Base-by-base conservation (phyloP, 1,140 invertebrate species). In the Diorhabda sublineata region DNA sequence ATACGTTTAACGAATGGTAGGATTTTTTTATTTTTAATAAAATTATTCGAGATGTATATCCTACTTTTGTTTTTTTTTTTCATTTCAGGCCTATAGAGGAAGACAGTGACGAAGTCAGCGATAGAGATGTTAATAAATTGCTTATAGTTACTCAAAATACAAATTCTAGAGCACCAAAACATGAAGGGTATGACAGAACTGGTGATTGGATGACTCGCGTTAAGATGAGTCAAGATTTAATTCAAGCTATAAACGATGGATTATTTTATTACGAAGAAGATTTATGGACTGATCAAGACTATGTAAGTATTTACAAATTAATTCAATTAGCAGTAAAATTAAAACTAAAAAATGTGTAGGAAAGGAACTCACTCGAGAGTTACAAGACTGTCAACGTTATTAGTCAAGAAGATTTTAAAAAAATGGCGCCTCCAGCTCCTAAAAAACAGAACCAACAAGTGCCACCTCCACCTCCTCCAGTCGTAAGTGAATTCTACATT, bases 181-280 rank as follows among this genome's bases (percentile, higher is more conserved):
- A 96, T 77, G 94, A 96, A 79, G 93, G 93, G 4, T 89, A 94
- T 78, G 93, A 96, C 84, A 87, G 94, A 57, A 94, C 93, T 42
- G 92, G 92, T 4, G 92, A 95, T 74, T 94, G 87, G 86, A 90
- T 86, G 56, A 91, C 91, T 0, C 84, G 93, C 67, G 92, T 92
- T 9, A 95, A 96, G 86, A 96, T 98, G 82, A 93, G 92, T 5
- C 92, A 97, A 82, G 96, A 98, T 78, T 83, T 98, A 69, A 94
- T 92, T 71, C 91, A 95, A 81, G 90, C 92, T 7, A 99, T 99
- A 73, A 97, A 98, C 78, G 95, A 98, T 83, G 97, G 96, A 5
- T 85, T 99, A 4, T 91, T 88, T 78, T 94, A 95, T 78, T 99
- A 98, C 79, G 97, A 99, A 83, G 92, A 96, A 77, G 92, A 95